phyloP scores from a whole-genome alignment of 2,888 invertebrate species.

The Tipula unca region DNA sequence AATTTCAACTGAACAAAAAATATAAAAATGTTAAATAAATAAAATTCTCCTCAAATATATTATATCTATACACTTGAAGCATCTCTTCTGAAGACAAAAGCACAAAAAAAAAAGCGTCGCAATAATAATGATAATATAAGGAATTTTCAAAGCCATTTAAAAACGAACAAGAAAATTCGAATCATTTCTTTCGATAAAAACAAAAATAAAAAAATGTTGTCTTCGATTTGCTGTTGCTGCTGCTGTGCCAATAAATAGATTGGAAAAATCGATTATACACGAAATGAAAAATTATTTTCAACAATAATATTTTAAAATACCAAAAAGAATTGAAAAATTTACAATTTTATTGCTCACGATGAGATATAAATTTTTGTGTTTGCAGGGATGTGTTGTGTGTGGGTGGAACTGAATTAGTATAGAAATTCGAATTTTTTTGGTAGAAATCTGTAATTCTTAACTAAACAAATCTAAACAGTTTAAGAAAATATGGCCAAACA shows the following conservation, averaged over 20 bases:
- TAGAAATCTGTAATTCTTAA: no score
- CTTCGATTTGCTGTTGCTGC: background rate
- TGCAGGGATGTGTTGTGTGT: no score
- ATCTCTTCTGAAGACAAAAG: background rate
- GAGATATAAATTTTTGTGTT: background rate
- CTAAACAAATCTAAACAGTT: no score
- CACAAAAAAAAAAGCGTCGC: background rate
- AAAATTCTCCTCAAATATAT: background rate
- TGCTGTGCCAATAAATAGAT: background rate
- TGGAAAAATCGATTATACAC: conserved; percentile 4
- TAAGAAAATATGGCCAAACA: no score
- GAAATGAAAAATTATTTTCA: background rate
- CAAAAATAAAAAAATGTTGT: background rate
- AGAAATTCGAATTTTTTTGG: no score
- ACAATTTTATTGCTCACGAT: background rate
- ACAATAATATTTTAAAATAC: background rate
- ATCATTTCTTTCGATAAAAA: background rate
- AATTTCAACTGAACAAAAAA: background rate
- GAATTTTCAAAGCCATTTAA: conserved; percentile 2
- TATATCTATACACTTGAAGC: background rate
- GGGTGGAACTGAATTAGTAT: no score
- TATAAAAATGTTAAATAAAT: conserved; percentile 3
- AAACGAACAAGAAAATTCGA: background rate
- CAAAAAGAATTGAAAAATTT: background rate
- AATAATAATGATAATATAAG: conserved; percentile 8